Evolutionary conservation across 2,888 invertebrate species (phyloP), one percentile per base, ranked within the genome.

Genomic region (Merodon equestris): DNA sequence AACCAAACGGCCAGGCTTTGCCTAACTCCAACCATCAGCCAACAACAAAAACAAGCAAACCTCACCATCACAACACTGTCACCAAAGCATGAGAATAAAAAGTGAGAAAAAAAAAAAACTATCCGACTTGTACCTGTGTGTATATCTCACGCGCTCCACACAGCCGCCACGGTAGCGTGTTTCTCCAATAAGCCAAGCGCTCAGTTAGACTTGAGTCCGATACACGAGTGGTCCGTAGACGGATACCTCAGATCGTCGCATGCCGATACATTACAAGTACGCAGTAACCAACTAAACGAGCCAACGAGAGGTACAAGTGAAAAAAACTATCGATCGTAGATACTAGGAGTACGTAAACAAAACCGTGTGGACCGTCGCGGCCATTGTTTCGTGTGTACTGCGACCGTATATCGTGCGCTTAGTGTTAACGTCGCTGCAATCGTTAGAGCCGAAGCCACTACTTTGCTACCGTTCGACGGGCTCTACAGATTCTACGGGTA

Each of bases 371-470:
- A 68, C 58, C 44, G 51, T 51, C 51, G 70, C 64, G 63, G 58
- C 50, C 82, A 40, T 88, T 88, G 7, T 86, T 86, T 81, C 83
- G 85, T 14, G 67, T 85, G 40, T 85, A 36, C 36, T 9, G 36
- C 36, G 5, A 36, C 36, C 36, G 36, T 10, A 9, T 36, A 9
- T 36, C 34, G 87, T 9, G n/a, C n/a, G n/a, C n/a, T n/a, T n/a
- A n/a, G n/a, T n/a, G n/a, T n/a, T n/a, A n/a, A n/a, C 88, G 51
- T 85, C 12, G 86, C 86, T 7, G 86, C 85, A 86, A 86, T 61
- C 53, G 58, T n/a, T n/a, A n/a, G n/a, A n/a, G n/a, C n/a, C n/a
- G n/a, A n/a, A n/a, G n/a, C n/a, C n/a, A n/a, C n/a, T n/a, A n/a
- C n/a, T n/a, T n/a, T n/a, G n/a, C 76, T 19, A 85, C 79, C 86